Base-by-base conservation (phyloP, 2,888 invertebrate species). In the Coremacera marginata region DNA sequence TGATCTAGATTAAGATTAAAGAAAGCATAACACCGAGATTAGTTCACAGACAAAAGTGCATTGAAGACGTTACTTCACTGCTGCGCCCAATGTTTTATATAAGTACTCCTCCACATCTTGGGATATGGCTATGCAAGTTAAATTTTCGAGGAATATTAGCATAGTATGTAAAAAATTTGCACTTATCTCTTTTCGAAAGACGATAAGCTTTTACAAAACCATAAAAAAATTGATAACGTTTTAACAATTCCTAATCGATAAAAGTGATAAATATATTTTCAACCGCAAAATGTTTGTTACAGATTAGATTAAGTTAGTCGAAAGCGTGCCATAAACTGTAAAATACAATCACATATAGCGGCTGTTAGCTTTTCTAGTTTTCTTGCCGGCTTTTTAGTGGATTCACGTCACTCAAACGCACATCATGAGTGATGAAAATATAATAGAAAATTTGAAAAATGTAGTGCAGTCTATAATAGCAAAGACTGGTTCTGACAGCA, bases 381-480 rank as follows among this genome's bases (percentile, higher is more conserved):
- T 67, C 11, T 34, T 25, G 34, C 11, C 65, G 31, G 34, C n/a
- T n/a, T 37, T 34, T n/a, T 19, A 37, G 67, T 67, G 44, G 19
- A 9, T n/a, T n/a, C 34, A 44, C 67, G 67, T 27, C 22, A 19
- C 57, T 60, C 7, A 19, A 60, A 60, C 57, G 22, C 27, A 19
- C 9, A 67, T 9, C 16, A 67, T 67, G 67, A 67, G 67, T 67
- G 37, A 34, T 51, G 82, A 84, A 27, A 77, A 84, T 70, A 83
- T 87, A 57, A 70, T 88, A 60, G 84, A 85, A 76, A 84, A 87
- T 75, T 80, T 88, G 27, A 84, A 84, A 62, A 79, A 82, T 8
- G 84, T 85, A 3, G 84, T 88, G 3, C 84, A 84, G 65, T 52
- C 82, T 3, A 83, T 86, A 37, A 83, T 86, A 73, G 82, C 80